These are phyloP conservation scores for Polypterus senegalus DNA, from an alignment of 2,113 vertebrate species.

Conservation along the genomic window DNA sequence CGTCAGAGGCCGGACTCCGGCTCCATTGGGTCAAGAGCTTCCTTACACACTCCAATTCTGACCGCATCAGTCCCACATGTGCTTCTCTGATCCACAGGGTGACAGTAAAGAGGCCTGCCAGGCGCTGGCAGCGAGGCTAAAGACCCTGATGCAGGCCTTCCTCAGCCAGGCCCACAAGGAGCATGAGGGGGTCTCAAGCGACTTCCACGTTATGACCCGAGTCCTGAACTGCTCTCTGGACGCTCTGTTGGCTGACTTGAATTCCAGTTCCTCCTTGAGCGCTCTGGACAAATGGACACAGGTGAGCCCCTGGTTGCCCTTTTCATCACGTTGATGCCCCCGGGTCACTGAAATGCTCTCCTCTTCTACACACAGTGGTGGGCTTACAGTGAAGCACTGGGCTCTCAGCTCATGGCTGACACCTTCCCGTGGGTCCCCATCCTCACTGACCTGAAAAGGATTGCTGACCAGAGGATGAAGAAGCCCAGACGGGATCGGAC, in stretches of 20 bases:
- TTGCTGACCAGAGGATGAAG: background rate
- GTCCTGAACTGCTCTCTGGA: slow-evolving; percentile 4
- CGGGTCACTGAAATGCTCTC: background rate
- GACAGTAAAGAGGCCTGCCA: background rate
- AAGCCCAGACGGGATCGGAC: background rate
- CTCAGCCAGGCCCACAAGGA: background rate
- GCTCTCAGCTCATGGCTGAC: slow-evolving; percentile 6
- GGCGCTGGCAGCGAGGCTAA: background rate
- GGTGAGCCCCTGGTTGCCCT: background rate
- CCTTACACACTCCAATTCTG: too few species aligned
- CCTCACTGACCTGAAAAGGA: background rate
- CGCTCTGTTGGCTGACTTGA: background rate
- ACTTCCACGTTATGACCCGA: background rate
- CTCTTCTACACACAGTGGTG: slow-evolving; percentile 1
- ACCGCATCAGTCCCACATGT: background rate
- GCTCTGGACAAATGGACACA: background rate
- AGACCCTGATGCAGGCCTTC: slow-evolving; percentile 5
- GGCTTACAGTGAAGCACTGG: slow-evolving; percentile 3
- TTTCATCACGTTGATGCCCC: background rate
- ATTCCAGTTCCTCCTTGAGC: background rate
- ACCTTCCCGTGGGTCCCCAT: background rate
- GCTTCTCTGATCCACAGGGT: background rate
- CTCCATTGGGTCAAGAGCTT: too few species aligned
- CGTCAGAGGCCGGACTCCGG: too few species aligned
- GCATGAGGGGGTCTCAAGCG: background rate